Evolutionary conservation across 2,888 invertebrate species (phyloP).

Genomic region (Reticulitermes lucifugus): DNA sequence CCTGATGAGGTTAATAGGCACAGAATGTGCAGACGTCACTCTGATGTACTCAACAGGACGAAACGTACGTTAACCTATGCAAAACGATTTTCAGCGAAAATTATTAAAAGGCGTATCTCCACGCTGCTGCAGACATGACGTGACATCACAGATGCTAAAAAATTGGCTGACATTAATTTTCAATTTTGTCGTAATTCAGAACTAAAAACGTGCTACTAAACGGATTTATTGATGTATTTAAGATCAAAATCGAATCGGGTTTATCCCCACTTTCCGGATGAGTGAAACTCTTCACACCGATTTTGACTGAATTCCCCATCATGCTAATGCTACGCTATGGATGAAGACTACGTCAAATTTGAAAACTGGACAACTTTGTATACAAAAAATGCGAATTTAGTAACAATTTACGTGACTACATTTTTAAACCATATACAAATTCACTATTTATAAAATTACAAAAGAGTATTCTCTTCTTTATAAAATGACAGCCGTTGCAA

Average conservation of each 20-base stretch:
- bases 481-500: too few species aligned
- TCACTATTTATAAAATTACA: too few species aligned
- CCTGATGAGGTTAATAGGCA: not conserved
- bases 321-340: too few species aligned
- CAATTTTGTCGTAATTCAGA: not conserved
- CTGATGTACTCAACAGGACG: not conserved
- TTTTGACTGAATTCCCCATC: not conserved
- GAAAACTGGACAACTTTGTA: too few species aligned
- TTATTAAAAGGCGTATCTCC: not conserved
- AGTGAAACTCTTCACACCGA: not conserved
- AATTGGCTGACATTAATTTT: not conserved
- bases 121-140: not conserved
- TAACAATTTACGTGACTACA: too few species aligned
- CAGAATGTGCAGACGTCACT: not conserved
- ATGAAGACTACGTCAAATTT: too few species aligned
- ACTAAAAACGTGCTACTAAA: not conserved
- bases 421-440: too few species aligned
- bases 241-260: too few species aligned
- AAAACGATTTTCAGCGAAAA: not conserved
- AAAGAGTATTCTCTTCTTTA: too few species aligned
- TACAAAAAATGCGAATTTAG: too few species aligned
- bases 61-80: not conserved
- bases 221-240: not conserved
- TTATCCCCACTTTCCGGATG: not conserved
- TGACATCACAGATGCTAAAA: not conserved